These are phyloP conservation scores for Lamellibrachia luymesi DNA, from an alignment of 1,140 invertebrate species.

Conservation along the genomic window DNA sequence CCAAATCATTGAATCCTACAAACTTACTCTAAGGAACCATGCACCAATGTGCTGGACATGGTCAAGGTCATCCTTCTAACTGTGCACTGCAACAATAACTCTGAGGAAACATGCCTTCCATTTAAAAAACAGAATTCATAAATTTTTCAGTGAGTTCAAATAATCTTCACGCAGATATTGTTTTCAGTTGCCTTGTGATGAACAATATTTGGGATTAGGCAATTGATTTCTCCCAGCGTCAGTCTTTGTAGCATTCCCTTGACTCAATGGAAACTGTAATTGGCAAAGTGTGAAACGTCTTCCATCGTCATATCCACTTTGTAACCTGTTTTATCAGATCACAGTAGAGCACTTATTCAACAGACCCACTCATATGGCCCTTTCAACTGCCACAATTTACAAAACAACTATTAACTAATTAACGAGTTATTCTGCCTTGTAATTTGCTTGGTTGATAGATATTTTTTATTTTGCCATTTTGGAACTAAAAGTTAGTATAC, in stretches of 20 bases:
- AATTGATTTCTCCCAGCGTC: neutral
- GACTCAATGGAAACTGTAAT: neutral
- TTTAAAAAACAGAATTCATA: neutral
- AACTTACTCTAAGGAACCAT: no score
- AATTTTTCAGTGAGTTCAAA: neutral
- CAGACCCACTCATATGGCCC: neutral
- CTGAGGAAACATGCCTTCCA: neutral
- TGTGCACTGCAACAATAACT: no score
- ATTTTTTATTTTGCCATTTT: no score
- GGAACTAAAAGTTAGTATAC: no score
- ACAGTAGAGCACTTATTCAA: neutral
- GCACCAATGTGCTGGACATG: no score
- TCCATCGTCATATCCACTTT: neutral
- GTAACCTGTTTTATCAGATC: neutral
- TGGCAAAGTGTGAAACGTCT: neutral
- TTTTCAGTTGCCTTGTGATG: neutral
- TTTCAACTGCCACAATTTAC: neutral
- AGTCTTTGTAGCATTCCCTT: neutral
- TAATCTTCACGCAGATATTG: neutral
- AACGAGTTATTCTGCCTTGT: no score
- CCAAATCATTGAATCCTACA: no score
- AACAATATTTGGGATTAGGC: neutral
- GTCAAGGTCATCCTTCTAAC: no score
- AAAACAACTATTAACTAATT: neutral
- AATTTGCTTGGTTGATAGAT: no score